Percentiles rank a stretch among this genome's conserved stretches.
phyloP scores from a whole-genome alignment of 2,888 invertebrate species.

The Leucoma salicis region DNA sequence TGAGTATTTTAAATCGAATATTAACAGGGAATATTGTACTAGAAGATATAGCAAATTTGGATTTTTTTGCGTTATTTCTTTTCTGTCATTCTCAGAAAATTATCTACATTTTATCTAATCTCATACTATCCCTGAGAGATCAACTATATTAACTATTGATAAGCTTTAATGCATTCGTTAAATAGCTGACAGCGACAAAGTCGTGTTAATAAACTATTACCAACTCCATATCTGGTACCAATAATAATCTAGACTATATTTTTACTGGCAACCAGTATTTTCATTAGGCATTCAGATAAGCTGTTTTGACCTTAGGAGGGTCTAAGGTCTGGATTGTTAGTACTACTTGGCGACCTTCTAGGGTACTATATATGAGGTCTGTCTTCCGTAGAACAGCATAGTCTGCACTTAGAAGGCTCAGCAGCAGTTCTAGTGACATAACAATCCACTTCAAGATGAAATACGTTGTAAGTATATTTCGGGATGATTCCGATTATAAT shows the following conservation, averaged over 20 bases:
- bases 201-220: constrained; percentile 44
- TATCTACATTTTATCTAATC: no score
- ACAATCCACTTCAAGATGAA: constrained; percentile 59
- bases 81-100: no score
- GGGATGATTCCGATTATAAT: no score
- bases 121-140: no score
- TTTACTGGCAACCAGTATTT: constrained; percentile 58
- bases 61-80: no score
- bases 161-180: no score
- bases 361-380: constrained; percentile 59
- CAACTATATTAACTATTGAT: no score
- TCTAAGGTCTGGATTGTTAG: constrained; percentile 50
- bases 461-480: constrained; percentile 68
- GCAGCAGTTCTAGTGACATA: constrained; percentile 74
- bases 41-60: no score
- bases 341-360: constrained; percentile 60
- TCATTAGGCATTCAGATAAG: constrained; percentile 64
- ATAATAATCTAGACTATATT: constrained; percentile 41
- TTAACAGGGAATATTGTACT: no score
- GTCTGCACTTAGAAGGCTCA: constrained; percentile 74
- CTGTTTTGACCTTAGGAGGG: constrained; percentile 58
- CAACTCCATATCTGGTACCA: constrained; percentile 45
- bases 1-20: no score
- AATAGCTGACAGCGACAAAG: no score
- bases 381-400: constrained; percentile 58